Evolutionary conservation across 2,797 vertebrate genomes (phyloP).

Genomic region (Heteromormyrus szaboi): DNA sequence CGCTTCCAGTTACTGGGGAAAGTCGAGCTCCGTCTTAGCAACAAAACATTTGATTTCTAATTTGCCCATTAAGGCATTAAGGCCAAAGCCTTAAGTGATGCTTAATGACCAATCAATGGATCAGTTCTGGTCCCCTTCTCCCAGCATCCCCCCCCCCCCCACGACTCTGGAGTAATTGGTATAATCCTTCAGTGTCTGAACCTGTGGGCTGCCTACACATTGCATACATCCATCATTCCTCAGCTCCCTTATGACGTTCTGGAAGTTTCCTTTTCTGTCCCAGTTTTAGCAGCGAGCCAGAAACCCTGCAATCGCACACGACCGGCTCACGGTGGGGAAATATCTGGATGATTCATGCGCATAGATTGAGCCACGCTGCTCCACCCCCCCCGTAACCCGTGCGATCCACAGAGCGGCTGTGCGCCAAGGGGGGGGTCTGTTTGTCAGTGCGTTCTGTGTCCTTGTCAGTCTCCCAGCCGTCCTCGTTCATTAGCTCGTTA

Average conservation of each 20-base stretch:
- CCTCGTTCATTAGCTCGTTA: slow-evolving; percentile 25
- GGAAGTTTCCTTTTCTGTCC: neutral
- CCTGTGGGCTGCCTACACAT: neutral
- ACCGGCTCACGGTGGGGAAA: neutral
- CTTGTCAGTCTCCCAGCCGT: slow-evolving; percentile 17
- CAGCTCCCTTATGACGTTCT: neutral
- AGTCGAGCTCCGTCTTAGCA: neutral
- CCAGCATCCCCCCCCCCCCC: neutral
- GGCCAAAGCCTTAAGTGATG: slow-evolving; percentile 11
- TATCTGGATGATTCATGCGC: neutral
- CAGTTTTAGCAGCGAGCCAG: neutral
- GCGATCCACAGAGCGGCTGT: neutral
- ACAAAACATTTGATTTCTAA: slow-evolving; percentile 12
- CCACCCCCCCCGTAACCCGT: neutral
- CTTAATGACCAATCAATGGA: slow-evolving; percentile 19
- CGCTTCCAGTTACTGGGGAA: neutral
- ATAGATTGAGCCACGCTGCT: neutral
- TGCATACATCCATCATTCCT: slow-evolving; percentile 1
- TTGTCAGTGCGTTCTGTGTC: slow-evolving; percentile 2
- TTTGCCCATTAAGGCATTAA: slow-evolving; percentile 15
- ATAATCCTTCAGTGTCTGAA: slow-evolving; percentile 19
- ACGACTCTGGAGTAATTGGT: slow-evolving; percentile 15
- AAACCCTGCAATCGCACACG: neutral
- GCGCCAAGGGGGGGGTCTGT: neutral
- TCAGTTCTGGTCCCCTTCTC: slow-evolving; percentile 3